A percentile compares a stretch with the other conserved stretches of the same genome.
These are phyloP conservation scores for Lytechinus pictus DNA, from an alignment of 35 echinoderm and acorn worm genomes.

Conservation along the genomic window DNA sequence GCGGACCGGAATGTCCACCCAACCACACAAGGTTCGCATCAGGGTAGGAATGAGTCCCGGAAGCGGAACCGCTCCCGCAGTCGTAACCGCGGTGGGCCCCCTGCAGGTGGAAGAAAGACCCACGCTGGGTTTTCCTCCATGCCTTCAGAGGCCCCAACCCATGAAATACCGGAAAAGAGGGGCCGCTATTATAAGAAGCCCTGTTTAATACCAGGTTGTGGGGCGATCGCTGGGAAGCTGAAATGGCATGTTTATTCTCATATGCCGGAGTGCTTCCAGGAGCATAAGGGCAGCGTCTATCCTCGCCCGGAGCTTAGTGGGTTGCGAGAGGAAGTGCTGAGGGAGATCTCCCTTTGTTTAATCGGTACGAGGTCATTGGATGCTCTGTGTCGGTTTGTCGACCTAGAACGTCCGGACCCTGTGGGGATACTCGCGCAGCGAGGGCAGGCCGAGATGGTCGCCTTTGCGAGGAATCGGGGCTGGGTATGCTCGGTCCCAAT, in stretches of 20 bases:
- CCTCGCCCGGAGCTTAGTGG: background rate
- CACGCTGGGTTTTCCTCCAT: too few species aligned
- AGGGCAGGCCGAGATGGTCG: background rate
- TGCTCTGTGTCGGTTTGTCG: background rate
- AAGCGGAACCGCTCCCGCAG: too few species aligned
- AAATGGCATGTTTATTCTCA: constrained; percentile 28
- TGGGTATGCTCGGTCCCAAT: background rate
- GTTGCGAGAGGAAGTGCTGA: background rate
- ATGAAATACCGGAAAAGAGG: too few species aligned
- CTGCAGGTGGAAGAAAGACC: too few species aligned
- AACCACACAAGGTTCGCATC: too few species aligned
- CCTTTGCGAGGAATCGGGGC: background rate
- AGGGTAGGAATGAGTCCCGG: too few species aligned
- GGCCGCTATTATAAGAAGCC: too few species aligned
- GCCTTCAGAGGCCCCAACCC: too few species aligned
- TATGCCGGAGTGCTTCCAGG: background rate
- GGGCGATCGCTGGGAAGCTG: background rate
- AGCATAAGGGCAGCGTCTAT: background rate
- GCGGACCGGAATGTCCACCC: too few species aligned
- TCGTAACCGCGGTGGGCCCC: too few species aligned
- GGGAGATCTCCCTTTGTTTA: background rate
- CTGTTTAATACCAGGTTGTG: background rate
- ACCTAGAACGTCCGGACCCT: background rate
- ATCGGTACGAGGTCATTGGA: background rate
- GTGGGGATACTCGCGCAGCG: background rate